Base-by-base conservation (phyloP, 2,113 vertebrate genomes). In the Gymnobelideus leadbeateri region DNA sequence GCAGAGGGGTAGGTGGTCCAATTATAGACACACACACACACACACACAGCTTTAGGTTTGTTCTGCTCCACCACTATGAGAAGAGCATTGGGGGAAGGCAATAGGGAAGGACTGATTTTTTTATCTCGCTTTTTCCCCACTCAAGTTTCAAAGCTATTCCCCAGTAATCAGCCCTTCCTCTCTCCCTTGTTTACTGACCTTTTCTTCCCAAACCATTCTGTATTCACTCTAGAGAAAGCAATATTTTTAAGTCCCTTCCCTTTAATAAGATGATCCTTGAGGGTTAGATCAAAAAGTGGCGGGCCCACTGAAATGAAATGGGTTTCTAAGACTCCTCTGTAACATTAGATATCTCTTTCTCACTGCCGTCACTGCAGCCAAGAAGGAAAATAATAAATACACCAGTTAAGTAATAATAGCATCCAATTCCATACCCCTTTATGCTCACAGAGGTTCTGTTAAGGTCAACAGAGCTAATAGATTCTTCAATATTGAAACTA, bases 131-230 rank as follows among this genome's bases (percentile, higher is more conserved):
- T 43, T 23, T 84, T 43, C 49, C 47, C 25, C 89, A 47, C 47
- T 90, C 24, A 90, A 16, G 89, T 94, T 95, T 96, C 94, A 89
- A 91, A 98, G 98, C 97, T 98, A 96, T 96, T 97, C 19, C 68
- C 68, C 68, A 84, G 5, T 84, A 43, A 84, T 84, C n/a, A 84
- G n/a, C 19, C 68, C 7, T 97, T 84, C 50, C 25, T 43, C 6
- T 28, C 97, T 95, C 93, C 91, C 92, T 94, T 93, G 96, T 94
- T 96, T 61, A 95, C 91, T 97, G 97, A 97, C 97, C 96, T 97
- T 96, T 92, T 90, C 91, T 95, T 96, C n/a, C n/a, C n/a, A 8
- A 23, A 8, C 37, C n/a, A 84, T 84, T 84, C 68, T 43, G 68
- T 43, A 84, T 84, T 84, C 19, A 23, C 16, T 21, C n/a, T 84